Percentiles rank a stretch among this genome's conserved stretches.
Conservation (phyloP, 2,888 invertebrate genomes). For the Iphiclides podalirius region DNA sequence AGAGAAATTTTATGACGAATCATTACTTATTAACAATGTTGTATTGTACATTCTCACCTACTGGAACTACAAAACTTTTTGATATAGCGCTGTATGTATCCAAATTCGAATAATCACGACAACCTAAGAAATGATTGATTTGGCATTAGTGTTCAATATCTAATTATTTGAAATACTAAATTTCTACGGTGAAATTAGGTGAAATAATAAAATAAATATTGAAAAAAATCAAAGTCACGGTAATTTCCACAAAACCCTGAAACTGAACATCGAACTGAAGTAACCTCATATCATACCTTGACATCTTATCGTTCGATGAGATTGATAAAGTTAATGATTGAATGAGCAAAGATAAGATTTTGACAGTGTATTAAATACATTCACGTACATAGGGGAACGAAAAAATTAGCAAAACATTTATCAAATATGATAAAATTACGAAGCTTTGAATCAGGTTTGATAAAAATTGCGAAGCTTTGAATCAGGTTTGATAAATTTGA, state of each 20-base stretch:
- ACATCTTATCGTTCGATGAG: conserved; percentile 17
- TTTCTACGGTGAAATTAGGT: too few species aligned
- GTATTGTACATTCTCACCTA: background rate
- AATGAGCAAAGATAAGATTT: conserved; percentile 7
- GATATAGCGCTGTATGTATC: too few species aligned
- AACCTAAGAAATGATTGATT: too few species aligned
- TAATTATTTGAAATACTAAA: too few species aligned
- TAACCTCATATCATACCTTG: conserved; percentile 16
- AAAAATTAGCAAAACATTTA: too few species aligned
- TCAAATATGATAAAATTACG: background rate
- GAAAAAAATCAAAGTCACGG: conserved; percentile 1
- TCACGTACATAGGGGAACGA: too few species aligned
- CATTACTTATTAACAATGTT: too few species aligned
- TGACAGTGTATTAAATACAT: background rate
- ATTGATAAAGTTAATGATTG: conserved; percentile 1
- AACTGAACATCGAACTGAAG: conserved; percentile 15
- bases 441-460: background rate
- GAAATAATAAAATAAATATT: too few species aligned
- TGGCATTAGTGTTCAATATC: too few species aligned
- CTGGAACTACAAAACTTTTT: too few species aligned
- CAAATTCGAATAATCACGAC: too few species aligned
- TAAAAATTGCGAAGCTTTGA: background rate
- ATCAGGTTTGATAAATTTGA: background rate
- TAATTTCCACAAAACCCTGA: conserved; percentile 8
- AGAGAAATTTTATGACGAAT: too few species aligned